Conservation (phyloP, 2,113 vertebrate genomes). For the Corydoras sp. region DNA sequence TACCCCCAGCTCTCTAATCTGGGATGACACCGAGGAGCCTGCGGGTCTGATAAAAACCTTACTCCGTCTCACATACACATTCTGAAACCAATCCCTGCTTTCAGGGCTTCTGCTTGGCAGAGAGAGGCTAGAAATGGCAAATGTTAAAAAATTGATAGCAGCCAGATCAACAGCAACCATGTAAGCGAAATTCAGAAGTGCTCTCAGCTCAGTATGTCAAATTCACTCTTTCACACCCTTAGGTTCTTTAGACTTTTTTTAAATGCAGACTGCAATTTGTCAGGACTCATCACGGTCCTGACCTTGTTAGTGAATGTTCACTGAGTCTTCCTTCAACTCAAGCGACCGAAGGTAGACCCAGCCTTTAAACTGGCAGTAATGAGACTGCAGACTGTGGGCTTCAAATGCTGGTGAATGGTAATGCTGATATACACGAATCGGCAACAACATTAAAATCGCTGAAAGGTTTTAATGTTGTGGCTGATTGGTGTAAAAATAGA, state of each 20-base stretch:
- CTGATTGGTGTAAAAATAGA: slow-evolving; percentile 1
- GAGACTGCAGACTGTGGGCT: slow-evolving; percentile 55
- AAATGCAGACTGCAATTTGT: slow-evolving; percentile 41
- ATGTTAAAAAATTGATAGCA: slow-evolving; percentile 57
- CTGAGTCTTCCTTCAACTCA: slow-evolving; percentile 51
- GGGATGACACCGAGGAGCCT: slow-evolving; percentile 55
- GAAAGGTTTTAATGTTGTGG: no score
- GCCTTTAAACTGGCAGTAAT: slow-evolving; percentile 53
- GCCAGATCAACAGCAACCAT: slow-evolving; percentile 41
- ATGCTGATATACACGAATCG: no score
- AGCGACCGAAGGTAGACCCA: slow-evolving; percentile 46
- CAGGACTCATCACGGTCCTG: slow-evolving; percentile 50
- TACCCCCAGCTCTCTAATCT: slow-evolving; percentile 62
- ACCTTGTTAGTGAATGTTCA: slow-evolving; percentile 59
- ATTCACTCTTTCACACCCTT: neutral
- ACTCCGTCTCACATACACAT: slow-evolving; percentile 10
- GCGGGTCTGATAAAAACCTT: slow-evolving; percentile 60
- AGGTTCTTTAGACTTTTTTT: neutral
- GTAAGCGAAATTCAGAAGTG: slow-evolving; percentile 26
- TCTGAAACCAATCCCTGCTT: slow-evolving; percentile 52
- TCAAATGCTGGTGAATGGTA: slow-evolving; percentile 42
- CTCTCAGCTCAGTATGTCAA: slow-evolving; percentile 1
- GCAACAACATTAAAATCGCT: no score
- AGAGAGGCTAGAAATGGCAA: slow-evolving; percentile 46
- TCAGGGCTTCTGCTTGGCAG: slow-evolving; percentile 43